These are phyloP conservation scores for Archivesica marissinica DNA, from an alignment of 1,140 invertebrate species.

Conservation along the genomic window DNA sequence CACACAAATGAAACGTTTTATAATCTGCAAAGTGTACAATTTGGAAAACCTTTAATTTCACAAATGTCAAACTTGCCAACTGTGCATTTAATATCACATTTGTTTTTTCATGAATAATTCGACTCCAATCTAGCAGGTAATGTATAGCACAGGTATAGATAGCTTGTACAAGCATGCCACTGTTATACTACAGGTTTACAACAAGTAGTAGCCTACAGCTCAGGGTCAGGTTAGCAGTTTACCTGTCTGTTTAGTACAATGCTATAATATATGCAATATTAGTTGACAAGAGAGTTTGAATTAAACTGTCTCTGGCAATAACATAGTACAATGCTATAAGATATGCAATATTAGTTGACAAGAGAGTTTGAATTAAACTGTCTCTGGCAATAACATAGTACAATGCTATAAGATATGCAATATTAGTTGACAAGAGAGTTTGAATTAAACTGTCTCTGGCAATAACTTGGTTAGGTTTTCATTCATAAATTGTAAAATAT, in stretches of 20 bases:
- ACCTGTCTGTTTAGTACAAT: too few species aligned
- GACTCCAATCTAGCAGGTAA: not conserved
- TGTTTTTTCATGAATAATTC: not conserved
- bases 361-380: not conserved
- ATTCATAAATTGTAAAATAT: too few species aligned
- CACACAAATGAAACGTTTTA: slow-evolving; percentile 4
- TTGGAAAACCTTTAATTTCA: slow-evolving; percentile 1
- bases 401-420: not conserved
- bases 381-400: not conserved
- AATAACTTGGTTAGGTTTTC: too few species aligned
- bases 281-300: not conserved
- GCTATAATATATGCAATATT: not conserved
- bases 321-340: not conserved
- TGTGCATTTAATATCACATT: slow-evolving; percentile 33
- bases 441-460: not conserved
- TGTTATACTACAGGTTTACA: slow-evolving; percentile 11
- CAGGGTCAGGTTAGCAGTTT: too few species aligned
- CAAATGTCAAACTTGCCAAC: slow-evolving; percentile 23
- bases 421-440: not conserved
- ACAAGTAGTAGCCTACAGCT: not conserved
- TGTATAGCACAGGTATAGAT: not conserved
- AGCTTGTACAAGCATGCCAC: too few species aligned
- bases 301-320: not conserved
- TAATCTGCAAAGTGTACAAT: not conserved
- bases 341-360: not conserved